These are phyloP conservation scores for Ephialtes manifestator DNA, from an alignment of 2,888 invertebrate species.

Conservation along the genomic window DNA sequence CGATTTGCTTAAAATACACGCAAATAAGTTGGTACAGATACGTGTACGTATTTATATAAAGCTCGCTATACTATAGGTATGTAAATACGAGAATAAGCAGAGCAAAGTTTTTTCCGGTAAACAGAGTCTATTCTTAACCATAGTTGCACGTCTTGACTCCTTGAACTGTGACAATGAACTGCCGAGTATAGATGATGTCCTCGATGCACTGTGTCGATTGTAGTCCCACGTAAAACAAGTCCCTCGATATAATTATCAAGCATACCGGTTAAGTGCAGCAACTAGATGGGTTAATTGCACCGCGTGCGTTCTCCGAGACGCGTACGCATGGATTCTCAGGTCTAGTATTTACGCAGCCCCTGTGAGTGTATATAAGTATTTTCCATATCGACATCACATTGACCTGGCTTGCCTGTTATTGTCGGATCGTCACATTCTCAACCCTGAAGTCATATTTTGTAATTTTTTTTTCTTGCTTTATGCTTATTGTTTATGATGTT, in stretches of 20 bases:
- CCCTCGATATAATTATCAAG: slow-evolving; percentile 53
- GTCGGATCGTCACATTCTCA: neutral
- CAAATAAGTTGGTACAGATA: neutral
- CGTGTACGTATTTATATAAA: neutral
- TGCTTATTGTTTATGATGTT: neutral
- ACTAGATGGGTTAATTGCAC: slow-evolving; percentile 66
- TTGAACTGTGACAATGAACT: slow-evolving; percentile 83
- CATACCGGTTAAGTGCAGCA: slow-evolving; percentile 62
- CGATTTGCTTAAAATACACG: slow-evolving; percentile 47
- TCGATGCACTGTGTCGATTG: neutral
- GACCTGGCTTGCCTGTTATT: neutral
- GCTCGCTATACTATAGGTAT: neutral
- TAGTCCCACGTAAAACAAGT: slow-evolving; percentile 4
- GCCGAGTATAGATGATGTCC: slow-evolving; percentile 37
- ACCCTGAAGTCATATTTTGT: neutral
- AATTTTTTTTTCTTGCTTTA: neutral
- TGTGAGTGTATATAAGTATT: neutral
- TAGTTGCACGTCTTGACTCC: slow-evolving; percentile 72
- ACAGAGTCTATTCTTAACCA: slow-evolving; percentile 72
- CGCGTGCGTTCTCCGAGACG: slow-evolving; percentile 50
- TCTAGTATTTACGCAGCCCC: neutral
- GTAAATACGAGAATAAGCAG: slow-evolving; percentile 23
- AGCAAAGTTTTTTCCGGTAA: slow-evolving; percentile 43
- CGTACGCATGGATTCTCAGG: neutral
- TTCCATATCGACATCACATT: neutral